Evolutionary conservation across 2,113 vertebrate genomes (phyloP).

Genomic region (Erinaceus europaeus): DNA sequence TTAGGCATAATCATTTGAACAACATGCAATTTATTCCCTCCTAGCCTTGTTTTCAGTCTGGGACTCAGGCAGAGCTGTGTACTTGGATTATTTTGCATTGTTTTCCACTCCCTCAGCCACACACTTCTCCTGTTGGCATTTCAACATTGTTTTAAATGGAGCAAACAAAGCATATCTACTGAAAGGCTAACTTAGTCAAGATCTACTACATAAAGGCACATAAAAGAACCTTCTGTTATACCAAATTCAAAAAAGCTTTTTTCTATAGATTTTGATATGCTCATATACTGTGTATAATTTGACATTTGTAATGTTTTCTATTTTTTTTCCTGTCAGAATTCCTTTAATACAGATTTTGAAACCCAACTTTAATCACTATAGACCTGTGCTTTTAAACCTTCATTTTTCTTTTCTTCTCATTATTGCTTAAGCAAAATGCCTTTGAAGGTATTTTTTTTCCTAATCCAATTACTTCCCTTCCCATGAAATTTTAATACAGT

Average conservation of each 20-base stretch:
- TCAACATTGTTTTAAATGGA: neutral
- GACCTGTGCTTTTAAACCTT: too few species aligned
- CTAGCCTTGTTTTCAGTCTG: neutral
- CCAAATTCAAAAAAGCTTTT: neutral
- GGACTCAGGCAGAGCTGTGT: neutral
- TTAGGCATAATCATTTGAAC: neutral
- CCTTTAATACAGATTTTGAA: neutral
- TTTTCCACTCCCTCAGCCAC: neutral
- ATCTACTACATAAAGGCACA: neutral
- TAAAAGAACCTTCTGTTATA: neutral
- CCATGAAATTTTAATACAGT: neutral
- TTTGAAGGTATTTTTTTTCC: neutral
- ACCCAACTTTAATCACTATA: neutral
- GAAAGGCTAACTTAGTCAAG: neutral
- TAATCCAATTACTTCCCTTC: too few species aligned
- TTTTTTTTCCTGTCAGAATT: neutral
- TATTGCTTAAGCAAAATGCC: neutral
- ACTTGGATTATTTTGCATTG: neutral
- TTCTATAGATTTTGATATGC: neutral
- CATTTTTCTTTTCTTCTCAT: accelerated
- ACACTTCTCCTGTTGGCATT: neutral
- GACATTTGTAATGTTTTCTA: neutral
- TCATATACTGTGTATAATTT: neutral
- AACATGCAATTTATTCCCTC: neutral
- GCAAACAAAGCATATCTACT: constrained; percentile 5